Evolutionary conservation across 2,797 vertebrate species (phyloP), one percentile per base, ranked within the genome.

Genomic region (Erethizon dorsatum): DNA sequence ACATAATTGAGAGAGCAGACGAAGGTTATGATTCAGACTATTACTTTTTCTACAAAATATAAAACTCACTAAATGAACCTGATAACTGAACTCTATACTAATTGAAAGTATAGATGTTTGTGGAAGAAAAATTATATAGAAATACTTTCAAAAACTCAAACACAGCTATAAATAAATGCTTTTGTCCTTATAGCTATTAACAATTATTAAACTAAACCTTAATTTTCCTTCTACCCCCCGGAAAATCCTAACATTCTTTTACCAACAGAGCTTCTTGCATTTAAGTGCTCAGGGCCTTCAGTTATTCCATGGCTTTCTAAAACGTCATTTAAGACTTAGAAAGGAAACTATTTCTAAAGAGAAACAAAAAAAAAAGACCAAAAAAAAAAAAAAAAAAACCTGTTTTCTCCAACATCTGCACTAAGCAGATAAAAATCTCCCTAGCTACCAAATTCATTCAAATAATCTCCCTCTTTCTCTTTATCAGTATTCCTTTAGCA

Each of bases 181-280:
- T 75, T 77, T 91, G 20, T 71, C 31, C 54, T 80, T 65, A 73
- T 26, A 75, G 22, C 59, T 85, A 77, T 79, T 52, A 86, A 37
- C 90, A 67, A 79, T 41, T 90, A 52, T 22, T 86, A 91, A 69
- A 96, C 47, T 84, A 96, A 94, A 87, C 2, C 15, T 69, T 59
- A 17, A 73, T 83, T 92, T 83, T 24, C 65, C 89, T 86, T 82
- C n/a, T 77, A 79, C 17, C 12, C 78, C 78, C 56, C 7, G 83
- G 71, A 90, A 97, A 96, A 65, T 20, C 67, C 37, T 84, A 50
- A 67, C 12, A 85, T 92, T 17, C 69, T 92, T 96, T 95, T 90
- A 56, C 10, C 56, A 83, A 65, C 17, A 61, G 80, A 69, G n/a
- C 3, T 90, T 86, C 37, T 83, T 31, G 14, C 4, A 41, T 83